Base-by-base conservation (phyloP, 2,888 invertebrate genomes). In the Glomeris marginata region DNA sequence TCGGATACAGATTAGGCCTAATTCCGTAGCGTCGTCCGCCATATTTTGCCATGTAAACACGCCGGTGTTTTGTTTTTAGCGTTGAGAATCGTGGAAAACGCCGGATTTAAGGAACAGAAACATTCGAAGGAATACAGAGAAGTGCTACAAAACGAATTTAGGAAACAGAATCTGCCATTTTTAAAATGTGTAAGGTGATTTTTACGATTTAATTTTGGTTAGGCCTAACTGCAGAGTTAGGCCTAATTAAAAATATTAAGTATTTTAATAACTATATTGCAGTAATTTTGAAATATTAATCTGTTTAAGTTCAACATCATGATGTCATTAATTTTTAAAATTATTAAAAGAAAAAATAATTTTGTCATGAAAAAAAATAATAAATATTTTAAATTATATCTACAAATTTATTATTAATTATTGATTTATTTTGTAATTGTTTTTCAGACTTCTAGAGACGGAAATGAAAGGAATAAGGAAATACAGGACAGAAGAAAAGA, bases 21-120 rank as follows among this genome's bases (percentile, higher is more conserved):
- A 36, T 11, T 36, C 36, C 36, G 13, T 11, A 36, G 13, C 13
- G 36, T 10, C 36, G 36, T 35, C 18, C 6, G 13, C 22, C 45
- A 3, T 43, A 11, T n/a, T 38, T 37, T n/a, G 45, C 10, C 38
- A 16, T 28, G 51, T 37, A 41, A n/a, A n/a, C 28, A 22, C 46
- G 33, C 22, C 16, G 13, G 15, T 38, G 37, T 38, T 47, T 49
- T 45, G 51, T 46, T 60, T 62, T 18, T 58, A 76, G 75, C 87
- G 53, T 66, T 92, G 42, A 75, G 87, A 58, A 76, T 77, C 51
- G 71, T 91, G 44, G 86, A 88, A 60, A 76, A 80, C 52, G 79
- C 82, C 3, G 77, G 76, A 36, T 60, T 69, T 5, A 66, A 66
- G 42, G 62, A 73, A 3, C 55, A 47, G 34, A 51, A 50, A 33